Conservation (phyloP, 2,888 invertebrate genomes). For the Odontomyia ornata region DNA sequence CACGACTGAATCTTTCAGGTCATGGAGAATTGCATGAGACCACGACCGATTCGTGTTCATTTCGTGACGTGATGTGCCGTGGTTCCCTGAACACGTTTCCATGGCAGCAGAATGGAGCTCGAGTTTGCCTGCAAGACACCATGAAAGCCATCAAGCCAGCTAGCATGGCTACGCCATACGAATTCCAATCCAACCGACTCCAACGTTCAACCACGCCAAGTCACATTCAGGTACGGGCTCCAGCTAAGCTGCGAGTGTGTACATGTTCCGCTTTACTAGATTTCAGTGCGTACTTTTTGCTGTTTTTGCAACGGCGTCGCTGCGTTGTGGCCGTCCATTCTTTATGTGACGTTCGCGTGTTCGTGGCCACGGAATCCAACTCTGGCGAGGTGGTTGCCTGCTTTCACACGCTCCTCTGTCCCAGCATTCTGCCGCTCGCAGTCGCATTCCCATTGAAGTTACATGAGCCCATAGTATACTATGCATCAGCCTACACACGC, state of each 20-base stretch:
- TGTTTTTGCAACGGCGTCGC: constrained; percentile 8
- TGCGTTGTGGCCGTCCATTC: neutral
- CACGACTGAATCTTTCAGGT: constrained; percentile 38
- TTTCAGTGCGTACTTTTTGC: constrained; percentile 33
- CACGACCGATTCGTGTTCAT: constrained; percentile 42
- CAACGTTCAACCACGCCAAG: constrained; percentile 31
- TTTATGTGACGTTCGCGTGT: constrained; percentile 12
- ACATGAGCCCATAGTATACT: too few relatives aligned
- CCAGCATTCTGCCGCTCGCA: neutral
- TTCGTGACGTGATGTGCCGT: constrained; percentile 35
- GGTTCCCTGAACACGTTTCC: constrained; percentile 29
- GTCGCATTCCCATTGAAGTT: neutral
- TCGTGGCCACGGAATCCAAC: constrained; percentile 22
- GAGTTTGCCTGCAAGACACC: neutral
- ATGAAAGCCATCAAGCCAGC: neutral
- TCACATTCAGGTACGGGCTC: constrained; percentile 6
- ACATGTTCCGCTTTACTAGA: constrained; percentile 30
- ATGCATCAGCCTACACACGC: constrained; percentile 8
- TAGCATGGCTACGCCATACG: constrained; percentile 12
- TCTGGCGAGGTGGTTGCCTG: neutral
- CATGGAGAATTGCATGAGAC: constrained; percentile 35
- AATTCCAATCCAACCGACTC: neutral
- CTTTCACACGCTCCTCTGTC: constrained; percentile 34
- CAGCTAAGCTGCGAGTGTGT: constrained; percentile 18
- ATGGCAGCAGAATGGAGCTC: constrained; percentile 24